Base-by-base conservation (phyloP, 1,140 invertebrate genomes). In the Drosophila subpulchrella region DNA sequence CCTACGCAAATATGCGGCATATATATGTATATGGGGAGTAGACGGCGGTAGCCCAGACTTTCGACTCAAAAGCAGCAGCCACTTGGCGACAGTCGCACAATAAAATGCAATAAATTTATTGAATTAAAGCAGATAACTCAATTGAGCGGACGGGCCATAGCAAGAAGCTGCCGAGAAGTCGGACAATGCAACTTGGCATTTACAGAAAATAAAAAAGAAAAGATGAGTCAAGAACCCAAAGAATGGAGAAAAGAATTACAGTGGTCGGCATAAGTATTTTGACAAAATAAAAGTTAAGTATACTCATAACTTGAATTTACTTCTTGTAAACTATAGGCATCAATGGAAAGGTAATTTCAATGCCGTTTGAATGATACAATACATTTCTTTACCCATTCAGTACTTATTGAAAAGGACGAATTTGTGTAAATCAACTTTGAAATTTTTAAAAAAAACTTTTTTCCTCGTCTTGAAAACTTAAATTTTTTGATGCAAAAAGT, bases 71-170 rank as follows among this genome's bases (percentile, higher is more conserved):
- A 34, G 17, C 17, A 54, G 34, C 38, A 36, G 60, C 68, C 75
- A 73, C 67, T 73, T 78, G 68, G 60, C 76, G 76, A 74, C 76
- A 42, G 77, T 58, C 57, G 57, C 68, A 67, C 67, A 80, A 80
- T 81, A 83, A 82, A 67, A 75, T 79, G 71, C 80, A 70, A 83
- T 75, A 72, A 71, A 71, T 79, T 79, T 75, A 83, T 83, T 83
- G 60, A 83, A 83, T 83, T 84, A 84, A 83, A 79, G 67, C 65
- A 83, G 80, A 83, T 79, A 83, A 79, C 65, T 76, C 81, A 84
- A 84, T 83, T 83, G 75, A 83, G 81, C 58, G 54, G 76, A 63
- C 79, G 42, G 46, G 53, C 70, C 38, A 53, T 57, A 32, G 32
- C 38, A 75, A 54, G 48, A 34, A 24, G 38, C 12, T 38, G 27